phyloP scores from a whole-genome alignment of 2,888 invertebrate genomes.

The Campoplex capitator region DNA sequence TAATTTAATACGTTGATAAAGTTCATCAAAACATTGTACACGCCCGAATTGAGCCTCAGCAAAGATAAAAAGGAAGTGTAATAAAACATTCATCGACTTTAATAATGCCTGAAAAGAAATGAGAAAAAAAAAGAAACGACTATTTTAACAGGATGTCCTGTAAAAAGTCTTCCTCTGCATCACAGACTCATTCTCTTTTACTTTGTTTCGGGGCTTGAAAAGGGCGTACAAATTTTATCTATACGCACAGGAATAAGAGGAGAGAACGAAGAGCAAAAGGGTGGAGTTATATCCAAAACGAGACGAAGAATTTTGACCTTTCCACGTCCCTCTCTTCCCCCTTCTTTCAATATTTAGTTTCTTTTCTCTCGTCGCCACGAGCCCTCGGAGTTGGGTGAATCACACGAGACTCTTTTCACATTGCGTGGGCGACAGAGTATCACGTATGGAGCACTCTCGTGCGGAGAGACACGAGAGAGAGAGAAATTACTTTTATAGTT shows the following conservation, averaged over 20 bases:
- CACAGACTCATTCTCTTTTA: slow-evolving; percentile 8
- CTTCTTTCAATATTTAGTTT: not conserved
- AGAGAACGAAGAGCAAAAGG: slow-evolving; percentile 22
- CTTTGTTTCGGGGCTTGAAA: slow-evolving; percentile 8
- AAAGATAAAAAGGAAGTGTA: not conserved
- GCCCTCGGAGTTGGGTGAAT: slow-evolving; percentile 51
- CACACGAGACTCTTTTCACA: slow-evolving; percentile 53
- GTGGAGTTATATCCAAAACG: slow-evolving; percentile 10
- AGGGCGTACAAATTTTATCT: slow-evolving; percentile 54
- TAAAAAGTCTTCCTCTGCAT: slow-evolving; percentile 40
- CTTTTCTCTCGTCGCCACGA: slow-evolving; percentile 17
- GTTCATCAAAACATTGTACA: slow-evolving; percentile 58
- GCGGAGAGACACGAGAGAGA: slow-evolving; percentile 29
- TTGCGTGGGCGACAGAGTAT: slow-evolving; percentile 60
- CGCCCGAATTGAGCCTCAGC: slow-evolving; percentile 21
- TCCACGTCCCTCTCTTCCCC: not conserved
- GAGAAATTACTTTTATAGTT: slow-evolving; percentile 58
- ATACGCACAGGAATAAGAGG: slow-evolving; percentile 25
- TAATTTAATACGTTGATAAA: slow-evolving; percentile 55
- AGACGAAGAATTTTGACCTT: slow-evolving; percentile 40
- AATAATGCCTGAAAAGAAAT: not conserved
- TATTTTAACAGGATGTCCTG: slow-evolving; percentile 36
- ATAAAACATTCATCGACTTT: slow-evolving; percentile 4
- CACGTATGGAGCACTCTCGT: not conserved
- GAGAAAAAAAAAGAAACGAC: slow-evolving; percentile 25